Percentiles rank a stretch among this genome's conserved stretches.
Conservation (phyloP, 2,888 invertebrate species). For the Cheilosia scutellata region DNA sequence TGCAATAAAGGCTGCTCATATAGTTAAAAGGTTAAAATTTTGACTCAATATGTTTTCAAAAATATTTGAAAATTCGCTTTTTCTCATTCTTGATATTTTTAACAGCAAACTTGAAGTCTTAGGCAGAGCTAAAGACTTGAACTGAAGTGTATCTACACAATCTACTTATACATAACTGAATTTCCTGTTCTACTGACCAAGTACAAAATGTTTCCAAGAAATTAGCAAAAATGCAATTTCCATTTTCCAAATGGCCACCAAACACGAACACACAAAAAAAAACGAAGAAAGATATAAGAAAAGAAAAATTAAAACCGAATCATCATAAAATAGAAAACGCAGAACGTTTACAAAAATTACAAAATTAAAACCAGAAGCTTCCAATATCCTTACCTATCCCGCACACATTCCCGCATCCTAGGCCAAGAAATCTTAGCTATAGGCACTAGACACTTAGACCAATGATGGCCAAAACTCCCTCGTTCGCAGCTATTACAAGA, state of each 20-base stretch:
- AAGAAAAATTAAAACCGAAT: constrained; percentile 55
- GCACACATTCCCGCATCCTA: constrained; percentile 21
- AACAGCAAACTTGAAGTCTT: too few relatives aligned
- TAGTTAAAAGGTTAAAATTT: too few relatives aligned
- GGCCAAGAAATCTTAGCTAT: constrained; percentile 44
- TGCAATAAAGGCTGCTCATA: too few relatives aligned
- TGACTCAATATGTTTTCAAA: too few relatives aligned
- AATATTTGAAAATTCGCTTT: too few relatives aligned
- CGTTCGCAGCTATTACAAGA: constrained; percentile 52
- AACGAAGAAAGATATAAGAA: not conserved
- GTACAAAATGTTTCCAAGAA: not conserved
- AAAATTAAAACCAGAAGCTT: constrained; percentile 65
- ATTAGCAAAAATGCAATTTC: constrained; percentile 3
- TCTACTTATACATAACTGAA: too few relatives aligned
- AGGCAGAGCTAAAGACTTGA: too few relatives aligned
- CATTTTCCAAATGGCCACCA: not conserved
- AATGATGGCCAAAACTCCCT: constrained; percentile 15
- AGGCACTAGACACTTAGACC: constrained; percentile 1
- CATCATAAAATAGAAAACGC: constrained; percentile 57
- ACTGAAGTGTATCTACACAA: too few relatives aligned
- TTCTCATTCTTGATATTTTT: too few relatives aligned
- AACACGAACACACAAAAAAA: constrained; percentile 4
- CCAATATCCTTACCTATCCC: not conserved
- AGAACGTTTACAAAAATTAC: constrained; percentile 51
- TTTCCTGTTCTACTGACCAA: not conserved